These are phyloP conservation scores for Zonitis immaculata DNA, from an alignment of 2,888 invertebrate species.

Conservation along the genomic window DNA sequence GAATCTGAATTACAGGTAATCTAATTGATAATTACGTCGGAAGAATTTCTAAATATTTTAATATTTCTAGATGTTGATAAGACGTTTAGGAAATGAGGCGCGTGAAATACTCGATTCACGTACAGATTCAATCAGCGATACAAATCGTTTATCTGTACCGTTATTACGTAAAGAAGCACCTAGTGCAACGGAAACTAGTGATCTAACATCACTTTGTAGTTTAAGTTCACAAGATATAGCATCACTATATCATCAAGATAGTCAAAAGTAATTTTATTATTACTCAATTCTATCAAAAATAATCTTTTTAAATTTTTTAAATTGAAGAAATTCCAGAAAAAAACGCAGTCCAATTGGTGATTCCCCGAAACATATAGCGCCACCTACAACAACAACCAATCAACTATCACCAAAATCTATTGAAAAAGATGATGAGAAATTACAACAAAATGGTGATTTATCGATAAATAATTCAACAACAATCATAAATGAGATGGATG, in stretches of 20 bases:
- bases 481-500: slow-evolving; percentile 15
- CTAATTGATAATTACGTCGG: neutral
- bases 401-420: slow-evolving; percentile 15
- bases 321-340: slow-evolving; percentile 27
- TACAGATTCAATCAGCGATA: slow-evolving; percentile 41
- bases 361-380: slow-evolving; percentile 30
- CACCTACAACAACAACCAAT: slow-evolving; percentile 5
- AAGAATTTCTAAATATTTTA: no score
- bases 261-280: slow-evolving; percentile 40
- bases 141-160: slow-evolving; percentile 49
- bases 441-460: slow-evolving; percentile 27
- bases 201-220: slow-evolving; percentile 68
- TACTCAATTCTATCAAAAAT: neutral
- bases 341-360: slow-evolving; percentile 28
- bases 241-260: slow-evolving; percentile 54
- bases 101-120: slow-evolving; percentile 44
- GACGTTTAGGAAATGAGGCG: slow-evolving; percentile 62
- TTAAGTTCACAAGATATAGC: slow-evolving; percentile 57
- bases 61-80: slow-evolving; percentile 58
- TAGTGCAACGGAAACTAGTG: slow-evolving; percentile 65
- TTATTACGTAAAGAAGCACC: slow-evolving; percentile 52
- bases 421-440: slow-evolving; percentile 11
- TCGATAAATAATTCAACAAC: slow-evolving; percentile 21
- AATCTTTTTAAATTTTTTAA: no score
- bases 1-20: slow-evolving; percentile 74